A percentile compares a stretch with the other conserved stretches of the same genome.
Conservation (phyloP, 2,888 invertebrate genomes). For the Pedicia rivosa region DNA sequence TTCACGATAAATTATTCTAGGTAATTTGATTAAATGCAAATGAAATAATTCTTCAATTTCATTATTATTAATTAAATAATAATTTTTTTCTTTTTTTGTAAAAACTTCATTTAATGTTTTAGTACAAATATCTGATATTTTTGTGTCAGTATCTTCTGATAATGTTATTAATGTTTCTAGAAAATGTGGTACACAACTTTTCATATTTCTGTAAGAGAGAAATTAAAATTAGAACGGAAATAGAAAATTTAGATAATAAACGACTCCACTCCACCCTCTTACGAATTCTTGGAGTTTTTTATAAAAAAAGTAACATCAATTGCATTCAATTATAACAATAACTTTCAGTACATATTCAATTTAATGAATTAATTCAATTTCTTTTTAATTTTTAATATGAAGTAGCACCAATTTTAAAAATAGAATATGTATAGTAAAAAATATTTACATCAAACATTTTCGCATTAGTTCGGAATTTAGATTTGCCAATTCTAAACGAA, state of each 20-base stretch:
- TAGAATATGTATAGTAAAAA: too few species aligned
- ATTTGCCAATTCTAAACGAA: conserved; percentile 44
- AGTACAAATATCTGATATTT: conserved; percentile 32
- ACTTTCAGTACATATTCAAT: too few species aligned
- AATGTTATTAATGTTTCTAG: conserved; percentile 52
- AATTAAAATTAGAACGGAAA: too few species aligned
- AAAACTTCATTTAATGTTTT: not conserved
- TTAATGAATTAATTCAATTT: too few species aligned
- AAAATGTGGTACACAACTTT: conserved; percentile 39
- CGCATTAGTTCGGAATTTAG: conserved; percentile 39
- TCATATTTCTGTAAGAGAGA: conserved; percentile 39
- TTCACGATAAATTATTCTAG: conserved; percentile 47
- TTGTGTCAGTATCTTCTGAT: conserved; percentile 43
- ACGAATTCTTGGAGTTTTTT: too few species aligned
- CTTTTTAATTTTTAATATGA: too few species aligned
- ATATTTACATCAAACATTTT: conserved; percentile 31
- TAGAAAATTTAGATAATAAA: too few species aligned
- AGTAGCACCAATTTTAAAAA: too few species aligned
- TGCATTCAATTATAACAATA: too few species aligned
- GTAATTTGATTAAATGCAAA: conserved; percentile 40
- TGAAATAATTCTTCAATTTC: conserved; percentile 42
- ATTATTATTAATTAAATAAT: conserved; percentile 20
- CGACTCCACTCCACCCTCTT: too few species aligned
- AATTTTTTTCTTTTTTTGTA: not conserved
- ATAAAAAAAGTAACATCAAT: too few species aligned